Base-by-base conservation (phyloP, 2,113 vertebrate genomes). In the Malurus elegans region DNA sequence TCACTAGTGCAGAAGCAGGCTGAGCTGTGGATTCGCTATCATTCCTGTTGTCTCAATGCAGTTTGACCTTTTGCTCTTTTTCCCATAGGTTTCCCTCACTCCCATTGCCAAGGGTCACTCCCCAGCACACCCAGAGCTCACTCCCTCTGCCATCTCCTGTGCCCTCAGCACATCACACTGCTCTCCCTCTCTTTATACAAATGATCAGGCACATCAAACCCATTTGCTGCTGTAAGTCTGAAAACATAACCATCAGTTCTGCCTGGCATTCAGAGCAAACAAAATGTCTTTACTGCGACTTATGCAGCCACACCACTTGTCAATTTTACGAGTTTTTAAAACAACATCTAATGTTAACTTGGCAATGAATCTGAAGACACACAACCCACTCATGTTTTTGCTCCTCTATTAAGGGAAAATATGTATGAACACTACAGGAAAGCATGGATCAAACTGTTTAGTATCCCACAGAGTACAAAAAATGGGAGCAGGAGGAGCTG, bases 281-380 rank as follows among this genome's bases (percentile, higher is more conserved):
- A 65, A 71, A 70, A 66, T 38, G 18, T 84, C 75, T 67, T 95
- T 88, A 66, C 64, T 60, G 54, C 2, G 6, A 42, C 87, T 73
- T 28, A 91, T 61, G 34, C 88, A 83, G 81, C 91, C 57, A 40
- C 18, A 50, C 91, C 88, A 74, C 81, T 80, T 18, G 75, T 95
- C 58, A 91, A 19, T 70, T 82, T 90, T 82, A 95, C 18, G 81
- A 71, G 90, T 36, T 58, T 97, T 88, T 78, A 80, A 73, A 94
- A 89, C 86, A 90, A 93, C 36, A 54, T 28, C 79, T 90, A 11
- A 50, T 42, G 54, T 24, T 73, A 79, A 57, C 72, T 78, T 34
- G 86, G 56, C 53, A 81, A 26, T 75, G 75, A 85, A 84, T 74
- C 80, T 61, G 44, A 79, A 47, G 91, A 53, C 75, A 66, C 79